A percentile compares a stretch with the other conserved stretches of the same genome.
These are phyloP conservation scores for Tetrax tetrax DNA, from an alignment of 2,113 vertebrate genomes.

Conservation along the genomic window DNA sequence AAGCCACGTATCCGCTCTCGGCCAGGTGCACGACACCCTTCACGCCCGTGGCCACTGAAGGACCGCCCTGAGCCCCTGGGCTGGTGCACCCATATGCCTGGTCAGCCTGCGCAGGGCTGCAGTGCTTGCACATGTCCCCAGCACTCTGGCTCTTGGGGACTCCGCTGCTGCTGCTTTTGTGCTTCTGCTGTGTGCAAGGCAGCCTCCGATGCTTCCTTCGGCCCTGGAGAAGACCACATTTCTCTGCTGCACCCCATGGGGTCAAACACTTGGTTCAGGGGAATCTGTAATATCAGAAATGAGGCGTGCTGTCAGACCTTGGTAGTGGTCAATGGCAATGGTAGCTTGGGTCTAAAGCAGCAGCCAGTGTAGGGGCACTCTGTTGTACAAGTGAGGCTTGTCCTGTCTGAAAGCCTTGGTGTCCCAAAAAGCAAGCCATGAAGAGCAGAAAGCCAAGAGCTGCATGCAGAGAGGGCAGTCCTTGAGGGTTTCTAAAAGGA, in stretches of 20 bases:
- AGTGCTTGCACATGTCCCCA: fast-evolving
- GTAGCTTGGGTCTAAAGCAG: neutral
- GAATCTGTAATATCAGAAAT: neutral
- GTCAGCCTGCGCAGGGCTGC: neutral
- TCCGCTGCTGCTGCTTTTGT: neutral
- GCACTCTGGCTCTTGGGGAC: fast-evolving
- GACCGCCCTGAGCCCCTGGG: neutral
- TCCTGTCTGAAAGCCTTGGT: neutral
- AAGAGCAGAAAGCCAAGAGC: neutral
- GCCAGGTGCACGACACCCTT: fast-evolving
- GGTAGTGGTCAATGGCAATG: neutral
- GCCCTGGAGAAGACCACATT: neutral
- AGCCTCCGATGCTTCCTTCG: neutral
- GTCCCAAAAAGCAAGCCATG: neutral
- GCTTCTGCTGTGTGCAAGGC: neutral
- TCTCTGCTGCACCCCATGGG: neutral
- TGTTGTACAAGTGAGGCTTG: neutral
- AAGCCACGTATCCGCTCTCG: fast-evolving
- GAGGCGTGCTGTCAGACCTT: neutral
- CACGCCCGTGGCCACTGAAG: fast-evolving
- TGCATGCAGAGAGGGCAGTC: fast-evolving
- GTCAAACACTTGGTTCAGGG: neutral
- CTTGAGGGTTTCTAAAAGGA: neutral
- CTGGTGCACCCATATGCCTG: neutral
- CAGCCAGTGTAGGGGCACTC: neutral